Evolutionary conservation across 1,140 invertebrate species (phyloP), one percentile per base, ranked within the genome.

Genomic region (Diprion similis): DNA sequence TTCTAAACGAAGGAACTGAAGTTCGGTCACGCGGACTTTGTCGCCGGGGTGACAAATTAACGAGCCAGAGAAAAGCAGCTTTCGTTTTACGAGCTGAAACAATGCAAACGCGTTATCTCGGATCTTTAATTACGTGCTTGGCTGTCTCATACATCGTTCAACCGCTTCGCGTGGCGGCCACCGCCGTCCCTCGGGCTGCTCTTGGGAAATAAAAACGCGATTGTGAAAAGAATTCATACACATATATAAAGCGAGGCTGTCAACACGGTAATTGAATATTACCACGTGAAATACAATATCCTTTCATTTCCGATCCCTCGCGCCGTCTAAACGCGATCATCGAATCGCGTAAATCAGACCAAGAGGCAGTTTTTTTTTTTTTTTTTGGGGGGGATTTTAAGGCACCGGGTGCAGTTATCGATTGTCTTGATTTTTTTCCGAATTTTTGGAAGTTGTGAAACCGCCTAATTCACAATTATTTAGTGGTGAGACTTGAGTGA

Each of bases 141-240:
- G 51, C 51, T 59, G 51, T 59, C 51, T 59, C 51, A 59, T 59
- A 59, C 51, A 59, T 59, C 51, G 51, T 59, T 59, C 51, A 59
- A 59, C 11, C 11, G 11, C 9, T 17, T 17, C 51, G 51, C 11
- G 51, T 17, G n/a, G n/a, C n/a, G 51, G 51, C 51, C 11, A 9
- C n/a, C 11, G 51, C 51, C 51, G 51, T 17, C 51, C 51, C n/a
- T 15, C 51, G 51, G 51, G 11, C 51, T 17, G 51, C 11, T 59
- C 11, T 59, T 0, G 24, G 24, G 24, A 37, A 37, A 37, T 37
- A 37, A 37, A 37, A 37, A 37, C 24, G 24, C 24, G 24, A 37
- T 3, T 37, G 24, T 37, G 24, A 37, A 37, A 37, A 37, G 24
- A 37, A 37, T 37, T 37, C 24, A 37, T 37, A 6, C 24, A 37